Evolutionary conservation across 2,113 vertebrate species (phyloP).

Genomic region (Datnioides undecimradiatus): DNA sequence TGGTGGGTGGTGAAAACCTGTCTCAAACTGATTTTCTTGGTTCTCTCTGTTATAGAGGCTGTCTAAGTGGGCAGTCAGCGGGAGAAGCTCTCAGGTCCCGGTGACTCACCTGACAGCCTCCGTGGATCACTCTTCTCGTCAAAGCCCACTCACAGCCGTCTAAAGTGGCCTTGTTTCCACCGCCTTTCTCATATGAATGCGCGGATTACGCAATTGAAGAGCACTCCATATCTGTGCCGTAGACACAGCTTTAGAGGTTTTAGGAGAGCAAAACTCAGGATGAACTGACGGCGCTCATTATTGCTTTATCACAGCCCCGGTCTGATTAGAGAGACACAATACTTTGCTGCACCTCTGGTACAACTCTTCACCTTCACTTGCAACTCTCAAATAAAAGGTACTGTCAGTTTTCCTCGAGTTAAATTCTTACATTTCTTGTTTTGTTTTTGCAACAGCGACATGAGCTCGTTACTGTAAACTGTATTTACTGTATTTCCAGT

Average conservation of each 20-base stretch:
- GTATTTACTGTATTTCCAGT: too few relatives aligned
- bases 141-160: slow-evolving; percentile 71
- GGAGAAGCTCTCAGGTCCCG: slow-evolving; percentile 60
- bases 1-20: slow-evolving; percentile 57
- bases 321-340: background rate
- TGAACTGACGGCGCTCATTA: background rate
- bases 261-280: background rate
- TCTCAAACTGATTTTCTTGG: slow-evolving; percentile 38
- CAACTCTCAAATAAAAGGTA: background rate
- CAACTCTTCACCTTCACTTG: background rate
- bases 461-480: too few relatives aligned
- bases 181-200: slow-evolving; percentile 26
- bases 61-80: slow-evolving; percentile 69
- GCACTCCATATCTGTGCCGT: slow-evolving; percentile 34
- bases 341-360: background rate
- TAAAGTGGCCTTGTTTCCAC: slow-evolving; percentile 54
- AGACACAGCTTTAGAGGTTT: slow-evolving; percentile 24
- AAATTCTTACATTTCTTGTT: too few relatives aligned
- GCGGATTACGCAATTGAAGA: slow-evolving; percentile 44
- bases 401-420: too few relatives aligned
- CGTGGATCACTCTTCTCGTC: slow-evolving; percentile 54
- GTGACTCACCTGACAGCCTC: slow-evolving; percentile 77
- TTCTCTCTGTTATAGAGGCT: slow-evolving; percentile 23
- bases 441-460: too few relatives aligned
- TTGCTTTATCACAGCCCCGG: background rate